These are phyloP conservation scores for Teleogryllus oceanicus DNA, from an alignment of 2,888 invertebrate species.

Conservation along the genomic window DNA sequence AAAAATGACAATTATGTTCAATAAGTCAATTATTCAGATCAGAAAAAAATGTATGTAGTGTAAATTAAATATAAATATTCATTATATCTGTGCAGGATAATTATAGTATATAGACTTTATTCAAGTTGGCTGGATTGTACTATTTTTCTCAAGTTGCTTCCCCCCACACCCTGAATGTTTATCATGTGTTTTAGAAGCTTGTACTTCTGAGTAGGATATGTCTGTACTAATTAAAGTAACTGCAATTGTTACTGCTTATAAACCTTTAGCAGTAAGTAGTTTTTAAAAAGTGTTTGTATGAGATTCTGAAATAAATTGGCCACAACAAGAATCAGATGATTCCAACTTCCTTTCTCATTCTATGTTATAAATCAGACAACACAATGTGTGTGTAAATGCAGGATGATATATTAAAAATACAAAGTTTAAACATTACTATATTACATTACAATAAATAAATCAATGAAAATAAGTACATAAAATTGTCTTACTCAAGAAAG, in stretches of 20 bases:
- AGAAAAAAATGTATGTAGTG: background rate
- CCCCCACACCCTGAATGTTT: conserved; percentile 2
- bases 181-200: conserved; percentile 20
- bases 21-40: too few species aligned
- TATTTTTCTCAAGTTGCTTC: background rate
- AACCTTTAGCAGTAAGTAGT: background rate
- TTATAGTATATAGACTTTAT: background rate
- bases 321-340: background rate
- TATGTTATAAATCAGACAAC: conserved; percentile 20
- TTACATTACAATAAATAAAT: conserved; percentile 23
- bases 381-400: conserved; percentile 20
- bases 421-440: conserved; percentile 22
- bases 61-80: conserved; percentile 1
- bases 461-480: conserved; percentile 23
- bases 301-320: background rate
- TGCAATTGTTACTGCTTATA: background rate
- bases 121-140: conserved; percentile 1
- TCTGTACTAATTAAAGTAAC: conserved; percentile 20
- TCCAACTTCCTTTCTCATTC: background rate
- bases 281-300: background rate
- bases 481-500: background rate
- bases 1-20: too few species aligned
- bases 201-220: conserved; percentile 24
- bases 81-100: background rate
- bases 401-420: conserved; percentile 28